A percentile compares a stretch with the other conserved stretches of the same genome.
These are phyloP conservation scores for Tolmerus cingulatus DNA, from an alignment of 2,888 invertebrate species.

Conservation along the genomic window DNA sequence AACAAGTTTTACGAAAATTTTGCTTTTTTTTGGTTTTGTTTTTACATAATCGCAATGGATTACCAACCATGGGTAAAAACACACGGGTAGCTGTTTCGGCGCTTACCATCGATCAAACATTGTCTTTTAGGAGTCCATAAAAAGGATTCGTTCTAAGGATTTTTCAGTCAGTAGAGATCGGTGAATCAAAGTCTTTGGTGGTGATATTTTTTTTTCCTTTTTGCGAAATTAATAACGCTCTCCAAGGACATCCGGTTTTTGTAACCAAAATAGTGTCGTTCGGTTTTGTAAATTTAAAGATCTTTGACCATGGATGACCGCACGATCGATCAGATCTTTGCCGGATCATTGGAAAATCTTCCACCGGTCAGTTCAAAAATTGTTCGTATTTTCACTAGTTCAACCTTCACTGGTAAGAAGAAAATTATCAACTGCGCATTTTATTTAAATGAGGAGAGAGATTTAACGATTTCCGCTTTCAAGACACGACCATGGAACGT, in stretches of 20 bases:
- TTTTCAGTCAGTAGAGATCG: slow-evolving; percentile 23
- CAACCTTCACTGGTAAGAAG: slow-evolving; percentile 92
- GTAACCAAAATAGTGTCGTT: not conserved
- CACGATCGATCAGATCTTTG: slow-evolving; percentile 89
- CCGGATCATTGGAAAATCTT: slow-evolving; percentile 84
- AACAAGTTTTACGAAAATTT: slow-evolving; percentile 8
- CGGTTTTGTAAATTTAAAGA: not conserved
- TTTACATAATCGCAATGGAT: not conserved
- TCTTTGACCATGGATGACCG: slow-evolving; percentile 79
- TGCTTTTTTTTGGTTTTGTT: not conserved
- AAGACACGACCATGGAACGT: slow-evolving; percentile 96
- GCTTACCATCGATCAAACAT: slow-evolving; percentile 37
- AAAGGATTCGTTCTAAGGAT: not conserved
- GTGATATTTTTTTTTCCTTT: not conserved
- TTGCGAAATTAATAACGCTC: not conserved
- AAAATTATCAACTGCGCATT: not conserved
- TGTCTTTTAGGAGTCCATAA: slow-evolving; percentile 18
- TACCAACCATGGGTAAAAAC: not conserved
- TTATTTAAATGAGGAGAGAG: not conserved
- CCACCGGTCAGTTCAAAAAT: slow-evolving; percentile 98
- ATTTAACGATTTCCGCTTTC: slow-evolving; percentile 31
- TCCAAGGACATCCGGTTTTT: not conserved
- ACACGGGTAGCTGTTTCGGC: slow-evolving; percentile 16
- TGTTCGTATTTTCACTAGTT: slow-evolving; percentile 97
- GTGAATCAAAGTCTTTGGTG: not conserved